Percentiles rank a stretch among this genome's conserved stretches.
Evolutionary conservation across 1,140 invertebrate genomes (phyloP).

Genomic region (Drosophila varians): DNA sequence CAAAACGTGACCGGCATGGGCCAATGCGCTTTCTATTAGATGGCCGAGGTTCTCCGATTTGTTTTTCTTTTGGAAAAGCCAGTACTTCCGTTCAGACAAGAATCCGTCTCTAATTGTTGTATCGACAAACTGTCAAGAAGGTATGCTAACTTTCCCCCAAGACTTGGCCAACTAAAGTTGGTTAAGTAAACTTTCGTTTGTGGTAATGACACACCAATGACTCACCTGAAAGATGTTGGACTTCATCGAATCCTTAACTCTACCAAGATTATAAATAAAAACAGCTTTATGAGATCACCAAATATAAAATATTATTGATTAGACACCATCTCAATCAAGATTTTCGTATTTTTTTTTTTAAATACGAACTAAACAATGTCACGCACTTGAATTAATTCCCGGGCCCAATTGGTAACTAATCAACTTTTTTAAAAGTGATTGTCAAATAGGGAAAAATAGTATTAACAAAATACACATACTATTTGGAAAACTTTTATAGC

Average conservation of each 20-base stretch:
- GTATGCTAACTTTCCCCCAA: constrained; percentile 17
- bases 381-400: not conserved
- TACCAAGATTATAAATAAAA: not conserved
- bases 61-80: constrained; percentile 25
- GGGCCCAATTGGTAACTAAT: too few relatives aligned
- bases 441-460: too few relatives aligned
- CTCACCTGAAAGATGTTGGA: constrained; percentile 13
- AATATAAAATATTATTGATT: not conserved
- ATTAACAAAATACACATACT: too few relatives aligned
- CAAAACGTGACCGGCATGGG: constrained; percentile 65
- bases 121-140: constrained; percentile 2
- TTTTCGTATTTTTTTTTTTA: constrained; percentile 4
- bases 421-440: too few relatives aligned
- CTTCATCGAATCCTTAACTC: constrained; percentile 1
- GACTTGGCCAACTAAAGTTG: not conserved
- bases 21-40: constrained; percentile 20
- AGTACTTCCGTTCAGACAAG: constrained; percentile 31
- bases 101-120: constrained; percentile 29
- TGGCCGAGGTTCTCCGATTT: constrained; percentile 16
- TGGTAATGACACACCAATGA: constrained; percentile 25
- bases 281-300: not conserved
- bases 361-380: constrained; percentile 1
- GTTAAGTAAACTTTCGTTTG: constrained; percentile 27
- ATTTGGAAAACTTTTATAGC: too few relatives aligned
- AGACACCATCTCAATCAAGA: not conserved